Conservation (phyloP, 2,113 vertebrate genomes). For the Rhineura floridana region DNA sequence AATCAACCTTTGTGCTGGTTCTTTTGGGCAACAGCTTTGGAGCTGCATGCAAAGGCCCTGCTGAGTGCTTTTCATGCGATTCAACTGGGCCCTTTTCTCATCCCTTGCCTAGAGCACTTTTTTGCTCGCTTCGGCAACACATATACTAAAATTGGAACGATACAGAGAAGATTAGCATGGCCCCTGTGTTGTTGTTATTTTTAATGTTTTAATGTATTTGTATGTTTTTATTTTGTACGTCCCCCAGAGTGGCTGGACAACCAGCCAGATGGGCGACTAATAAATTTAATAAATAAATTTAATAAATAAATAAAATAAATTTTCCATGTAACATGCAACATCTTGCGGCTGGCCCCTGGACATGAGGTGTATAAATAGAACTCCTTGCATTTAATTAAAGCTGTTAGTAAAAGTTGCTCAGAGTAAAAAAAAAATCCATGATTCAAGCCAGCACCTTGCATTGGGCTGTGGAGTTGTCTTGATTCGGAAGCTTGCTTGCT, state of each 20-base stretch:
- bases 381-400: constrained; percentile 51
- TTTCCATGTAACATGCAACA: background rate
- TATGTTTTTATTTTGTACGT: no score
- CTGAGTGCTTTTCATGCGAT: background rate
- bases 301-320: no score
- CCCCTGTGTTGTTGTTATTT: no score
- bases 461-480: constrained; percentile 11
- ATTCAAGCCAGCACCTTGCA: constrained; percentile 45
- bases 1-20: background rate
- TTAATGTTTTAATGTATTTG: no score
- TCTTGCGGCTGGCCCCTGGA: constrained; percentile 25
- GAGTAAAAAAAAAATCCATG: constrained; percentile 55
- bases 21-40: background rate
- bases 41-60: background rate
- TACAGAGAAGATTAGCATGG: no score
- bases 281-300: no score
- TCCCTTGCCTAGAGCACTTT: no score
- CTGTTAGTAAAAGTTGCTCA: constrained; percentile 21
- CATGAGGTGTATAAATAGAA: background rate
- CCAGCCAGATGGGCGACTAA: no score
- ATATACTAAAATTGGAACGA: no score
- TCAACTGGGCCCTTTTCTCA: background rate
- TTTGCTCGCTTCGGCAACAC: no score
- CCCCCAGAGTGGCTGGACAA: no score
- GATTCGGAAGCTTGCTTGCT: constrained; percentile 2